Percentiles rank a stretch among this genome's conserved stretches.
These are phyloP conservation scores for Cerastoderma edule DNA, from an alignment of 2,888 invertebrate species.

Conservation along the genomic window DNA sequence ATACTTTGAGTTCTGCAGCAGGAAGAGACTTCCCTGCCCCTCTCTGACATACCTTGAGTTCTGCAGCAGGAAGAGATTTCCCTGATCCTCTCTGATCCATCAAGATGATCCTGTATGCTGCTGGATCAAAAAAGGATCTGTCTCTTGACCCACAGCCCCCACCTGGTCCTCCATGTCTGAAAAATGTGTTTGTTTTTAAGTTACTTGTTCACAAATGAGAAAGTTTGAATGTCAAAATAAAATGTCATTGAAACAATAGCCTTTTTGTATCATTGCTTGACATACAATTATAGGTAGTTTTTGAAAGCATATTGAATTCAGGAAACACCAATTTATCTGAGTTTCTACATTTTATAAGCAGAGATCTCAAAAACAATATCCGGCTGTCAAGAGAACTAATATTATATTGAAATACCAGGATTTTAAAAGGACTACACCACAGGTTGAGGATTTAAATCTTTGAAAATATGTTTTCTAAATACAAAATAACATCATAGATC, in stretches of 20 bases:
- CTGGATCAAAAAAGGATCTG: constrained; percentile 78
- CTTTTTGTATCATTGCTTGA: background rate
- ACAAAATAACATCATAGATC: too few relatives aligned
- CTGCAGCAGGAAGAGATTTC: constrained; percentile 77
- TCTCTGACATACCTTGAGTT: constrained; percentile 79
- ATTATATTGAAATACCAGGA: too few relatives aligned
- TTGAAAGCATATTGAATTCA: background rate
- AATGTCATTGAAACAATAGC: background rate
- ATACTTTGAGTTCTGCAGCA: too few relatives aligned
- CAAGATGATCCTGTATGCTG: constrained; percentile 75
- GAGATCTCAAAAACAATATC: too few relatives aligned
- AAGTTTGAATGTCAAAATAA: background rate
- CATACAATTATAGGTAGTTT: background rate
- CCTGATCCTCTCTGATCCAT: constrained; percentile 80
- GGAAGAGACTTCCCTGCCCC: too few relatives aligned
- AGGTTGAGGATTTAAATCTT: too few relatives aligned
- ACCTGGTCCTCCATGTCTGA: constrained; percentile 71
- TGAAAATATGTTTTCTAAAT: too few relatives aligned
- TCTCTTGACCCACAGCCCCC: constrained; percentile 62
- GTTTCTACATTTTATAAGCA: background rate
- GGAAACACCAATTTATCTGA: background rate
- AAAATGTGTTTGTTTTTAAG: too few relatives aligned
- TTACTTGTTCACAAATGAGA: too few relatives aligned
- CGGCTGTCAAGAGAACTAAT: too few relatives aligned
- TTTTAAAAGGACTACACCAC: too few relatives aligned